Evolutionary conservation across 2,888 invertebrate species (phyloP), one percentile per base, ranked within the genome.

Genomic region (Brachynemurus nebulosus): DNA sequence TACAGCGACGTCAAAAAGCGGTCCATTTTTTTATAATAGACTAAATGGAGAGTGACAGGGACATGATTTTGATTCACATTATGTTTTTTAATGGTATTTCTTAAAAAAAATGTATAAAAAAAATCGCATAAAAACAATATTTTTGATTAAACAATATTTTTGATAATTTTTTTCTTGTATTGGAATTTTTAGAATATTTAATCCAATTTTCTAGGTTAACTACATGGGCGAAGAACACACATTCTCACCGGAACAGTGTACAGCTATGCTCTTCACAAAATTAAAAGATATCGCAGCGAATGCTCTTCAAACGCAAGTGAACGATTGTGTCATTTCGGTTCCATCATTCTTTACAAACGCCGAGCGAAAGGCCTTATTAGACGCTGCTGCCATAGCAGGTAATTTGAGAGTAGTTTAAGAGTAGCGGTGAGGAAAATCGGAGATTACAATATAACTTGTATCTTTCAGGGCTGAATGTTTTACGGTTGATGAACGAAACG

Each of bases 181-280:
- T 19, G 11, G n/a, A 6, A n/a, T 37, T 44, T 44, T 18, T 18
- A 14, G 8, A 18, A 43, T 39, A 27, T 40, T 21, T 16, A 4
- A 3, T 12, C 12, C 11, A 46, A 44, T 51, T 45, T 55, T 61
- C n/a, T 51, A 82, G 78, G 80, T 80, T 44, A 69, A 81, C 59
- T 97, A 95, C 64, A 72, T 92, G 58, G 82, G 80, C 52, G 86
- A 93, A 64, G 81, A 85, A 51, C 80, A 83, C 59, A 70, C 80
- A 40, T 92, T 93, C 65, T 79, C 78, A 18, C 89, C 93, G 0
- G 92, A 95, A 65, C 98, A 99, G 72, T 77, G 97, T 54, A 81
- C 91, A 36, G 95, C 91, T 12, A 97, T 97, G 90, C 70, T 97
- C 51, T 80, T 98, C 53, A 95, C 95, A 25, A 99, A 99, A 67